Conservation (phyloP, 2,797 vertebrate genomes). For the Gymnodraco acuticeps region DNA sequence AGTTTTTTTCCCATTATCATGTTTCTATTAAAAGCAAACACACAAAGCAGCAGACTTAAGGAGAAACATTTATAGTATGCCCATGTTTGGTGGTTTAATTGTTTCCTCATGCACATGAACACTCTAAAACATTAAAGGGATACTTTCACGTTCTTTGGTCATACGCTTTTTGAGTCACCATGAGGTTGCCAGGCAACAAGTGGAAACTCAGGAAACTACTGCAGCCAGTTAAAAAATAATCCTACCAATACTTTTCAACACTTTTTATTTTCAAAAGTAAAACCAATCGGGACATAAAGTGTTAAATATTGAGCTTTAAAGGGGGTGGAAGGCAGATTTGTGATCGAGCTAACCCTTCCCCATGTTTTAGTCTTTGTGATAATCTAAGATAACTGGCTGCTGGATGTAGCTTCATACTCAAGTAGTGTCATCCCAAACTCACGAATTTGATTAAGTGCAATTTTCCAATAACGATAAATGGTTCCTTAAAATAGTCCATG, state of each 20-base stretch:
- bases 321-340: background rate
- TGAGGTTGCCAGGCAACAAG: constrained; percentile 4
- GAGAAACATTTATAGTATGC: background rate
- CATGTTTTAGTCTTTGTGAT: background rate
- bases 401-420: background rate
- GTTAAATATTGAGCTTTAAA: background rate
- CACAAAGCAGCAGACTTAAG: background rate
- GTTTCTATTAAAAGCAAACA: background rate
- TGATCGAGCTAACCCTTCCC: background rate
- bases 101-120: background rate
- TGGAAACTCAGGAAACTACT: background rate
- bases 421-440: too few species aligned
- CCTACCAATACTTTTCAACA: background rate
- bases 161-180: background rate
- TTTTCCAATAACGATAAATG: background rate
- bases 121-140: background rate
- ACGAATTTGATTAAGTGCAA: too few species aligned
- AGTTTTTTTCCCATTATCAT: background rate
- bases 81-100: background rate
- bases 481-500: background rate
- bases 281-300: background rate
- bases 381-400: background rate
- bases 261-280: background rate
- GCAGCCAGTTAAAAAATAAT: background rate
- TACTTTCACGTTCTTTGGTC: background rate